Evolutionary conservation across 2,113 vertebrate genomes (phyloP), one percentile per base, ranked within the genome.

Genomic region (Petroica traversi): DNA sequence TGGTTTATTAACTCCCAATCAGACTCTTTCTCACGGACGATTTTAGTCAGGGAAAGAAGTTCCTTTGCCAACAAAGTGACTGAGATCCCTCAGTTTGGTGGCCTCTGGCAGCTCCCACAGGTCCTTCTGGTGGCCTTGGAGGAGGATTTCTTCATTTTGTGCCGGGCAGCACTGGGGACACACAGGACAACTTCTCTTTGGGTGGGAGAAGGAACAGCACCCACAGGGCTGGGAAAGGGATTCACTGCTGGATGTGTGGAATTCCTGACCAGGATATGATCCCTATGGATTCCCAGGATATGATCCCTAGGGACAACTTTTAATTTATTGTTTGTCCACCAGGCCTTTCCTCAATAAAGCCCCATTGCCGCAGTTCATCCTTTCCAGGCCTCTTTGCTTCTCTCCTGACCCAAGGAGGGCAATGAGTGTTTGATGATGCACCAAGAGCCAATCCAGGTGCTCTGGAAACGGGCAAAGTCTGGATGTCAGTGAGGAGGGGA

Each of bases 41-140:
- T 90, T 94, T 90, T 73, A 58, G 67, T 36, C 55, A 55, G 58
- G 89, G 31, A 48, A 89, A 63, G 41, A 59, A 22, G 33, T 51
- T 88, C 55, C 3, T 1, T 46, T 79, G 71, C 71, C 85, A 87
- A 9, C 4, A 14, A 46, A 92, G 19, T 9, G 31, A 63, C 38
- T 14, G 25, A 92, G 16, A 19, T 88, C 31, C 40, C 58, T 41
- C 85, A 2, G 0, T 52, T 76, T 18, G 28, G 13, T 34, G 43
- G 58, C 68, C 68, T 77, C 79, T 80, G 89, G 29, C 63, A 85
- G 52, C 57, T 92, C 77, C 69, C n/a, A 43, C 17, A 28, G 77
- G n/a, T 5, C 33, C 36, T 59, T 31, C 9, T 84, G 62, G 48
- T 64, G 51, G 18, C 24, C n/a, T 9, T 2, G 3, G 34, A 19